Evolutionary conservation across 2,888 invertebrate genomes (phyloP).

Genomic region (Lasiommata megera): DNA sequence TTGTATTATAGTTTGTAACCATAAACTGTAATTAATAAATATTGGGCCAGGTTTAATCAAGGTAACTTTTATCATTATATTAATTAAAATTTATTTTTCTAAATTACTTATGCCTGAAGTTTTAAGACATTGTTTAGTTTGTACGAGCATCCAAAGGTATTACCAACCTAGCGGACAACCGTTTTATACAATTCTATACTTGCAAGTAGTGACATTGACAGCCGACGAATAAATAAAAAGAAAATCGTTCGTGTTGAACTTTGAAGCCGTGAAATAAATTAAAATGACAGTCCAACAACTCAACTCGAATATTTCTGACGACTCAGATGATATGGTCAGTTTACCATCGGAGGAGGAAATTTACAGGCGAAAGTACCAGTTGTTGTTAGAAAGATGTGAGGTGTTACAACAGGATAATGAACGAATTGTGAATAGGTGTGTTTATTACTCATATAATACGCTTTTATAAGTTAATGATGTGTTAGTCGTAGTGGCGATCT

Average conservation of each 20-base stretch:
- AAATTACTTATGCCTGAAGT: too few relatives aligned
- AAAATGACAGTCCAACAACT: slow-evolving; percentile 81
- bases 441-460: slow-evolving; percentile 29
- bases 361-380: slow-evolving; percentile 87
- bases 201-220: slow-evolving; percentile 30
- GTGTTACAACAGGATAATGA: slow-evolving; percentile 89
- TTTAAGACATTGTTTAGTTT: neutral
- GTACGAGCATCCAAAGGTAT: slow-evolving; percentile 21
- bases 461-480: slow-evolving; percentile 34
- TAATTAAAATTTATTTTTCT: too few relatives aligned
- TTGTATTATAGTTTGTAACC: too few relatives aligned
- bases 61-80: too few relatives aligned
- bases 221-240: slow-evolving; percentile 55
- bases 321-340: slow-evolving; percentile 79
- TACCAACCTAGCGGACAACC: slow-evolving; percentile 34
- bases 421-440: slow-evolving; percentile 84
- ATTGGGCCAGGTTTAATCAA: too few relatives aligned
- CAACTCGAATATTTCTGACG: slow-evolving; percentile 79
- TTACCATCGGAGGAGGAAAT: slow-evolving; percentile 83
- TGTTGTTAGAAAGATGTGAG: slow-evolving; percentile 87
- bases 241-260: slow-evolving; percentile 71
- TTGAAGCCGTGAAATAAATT: slow-evolving; percentile 76
- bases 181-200: slow-evolving; percentile 26
- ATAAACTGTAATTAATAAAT: too few relatives aligned
- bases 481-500: slow-evolving; percentile 28